Base-by-base conservation (phyloP, 2,888 invertebrate genomes). In the Drosophila hamatofila region DNA sequence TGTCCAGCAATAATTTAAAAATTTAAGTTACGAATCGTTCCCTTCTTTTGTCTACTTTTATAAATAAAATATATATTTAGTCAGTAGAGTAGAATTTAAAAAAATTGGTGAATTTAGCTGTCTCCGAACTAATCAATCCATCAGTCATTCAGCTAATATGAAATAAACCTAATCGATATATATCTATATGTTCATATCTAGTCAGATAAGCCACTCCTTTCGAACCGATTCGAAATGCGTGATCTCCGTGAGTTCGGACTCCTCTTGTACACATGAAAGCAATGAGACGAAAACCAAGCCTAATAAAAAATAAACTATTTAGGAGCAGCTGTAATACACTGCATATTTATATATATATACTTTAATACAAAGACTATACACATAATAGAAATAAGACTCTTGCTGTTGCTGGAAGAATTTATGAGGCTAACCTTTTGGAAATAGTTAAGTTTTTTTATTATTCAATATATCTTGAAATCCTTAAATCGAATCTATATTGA, bases 1-100 rank as follows among this genome's bases (percentile, higher is more conserved):
- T 86, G 86, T 72, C 69, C 61, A 55, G 71, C 90, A 90, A 86
- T 86, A 86, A 90, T 86, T 86, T 90, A 66, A 82, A 82, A 90
- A 88, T 90, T 83, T 82, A 80, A 86, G 80, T 75, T 61, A 63
- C 68, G 66, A 61, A 52, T 65, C 69, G 62, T 11, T n/a, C n/a
- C 1, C 21, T 48, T n/a, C 11, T n/a, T 27, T 14, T 18, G 16
- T 23, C 1, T 23, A 75, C 79, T 11, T 42, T 11, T 12, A 33
- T 18, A 44, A 37, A 37, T 16, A 30, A 16, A 12, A 8, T n/a
- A n/a, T n/a, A n/a, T n/a, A n/a, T n/a, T 16, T 16, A 21, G 6
- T 42, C 12, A 42, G 18, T 1, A 21, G 12, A 12, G 12, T 21
- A 42, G 41, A 12, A 42, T 42, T 21, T 12, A 5, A n/a, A 1